Base-by-base conservation (phyloP, 2,797 vertebrate genomes). In the Ciconia nigra region DNA sequence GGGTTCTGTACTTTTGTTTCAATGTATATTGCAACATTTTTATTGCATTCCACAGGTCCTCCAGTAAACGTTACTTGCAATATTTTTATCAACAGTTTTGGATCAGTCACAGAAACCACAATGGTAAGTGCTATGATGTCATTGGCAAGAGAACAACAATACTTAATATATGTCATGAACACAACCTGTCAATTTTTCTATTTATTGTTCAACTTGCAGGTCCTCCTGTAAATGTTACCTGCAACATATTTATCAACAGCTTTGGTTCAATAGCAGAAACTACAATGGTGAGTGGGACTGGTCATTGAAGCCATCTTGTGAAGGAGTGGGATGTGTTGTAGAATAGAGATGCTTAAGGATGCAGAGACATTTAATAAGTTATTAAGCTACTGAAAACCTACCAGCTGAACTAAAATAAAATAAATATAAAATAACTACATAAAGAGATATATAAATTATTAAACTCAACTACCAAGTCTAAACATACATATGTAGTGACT, bases 181-280 rank as follows among this genome's bases (percentile, higher is more conserved):
- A 98, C 95, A 98, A 98, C 97, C 98, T 99, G 98, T 99, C 98
- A 98, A 98, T 98, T 98, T 98, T 98, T 98, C 98, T 99, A 98
- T 99, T 98, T 99, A 98, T 99, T 98, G 98, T 99, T 98, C 98
- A 99, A 99, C 98, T 98, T 99, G 98, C 99, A 99, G 99, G 99
- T 99, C 99, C 99, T 98, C 99, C 99, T 98, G 99, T 99, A 98
- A 99, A 99, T 99, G 99, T 99, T 99, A 99, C 99, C 98, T 99
- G 99, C 99, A 99, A 99, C 99, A 99, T 99, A 99, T 99, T 99
- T 99, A 99, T 99, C 99, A 99, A 99, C 99, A 99, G 99, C 99
- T 99, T 99, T 99, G 99, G 99, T 99, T 99, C 99, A 98, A 99
- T 99, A 99, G 99, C 99, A 98, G 99, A 99, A 99, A 99, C 99